Evolutionary conservation across 2,888 invertebrate species (phyloP).

Genomic region (Nematopogon swammerdamellus): DNA sequence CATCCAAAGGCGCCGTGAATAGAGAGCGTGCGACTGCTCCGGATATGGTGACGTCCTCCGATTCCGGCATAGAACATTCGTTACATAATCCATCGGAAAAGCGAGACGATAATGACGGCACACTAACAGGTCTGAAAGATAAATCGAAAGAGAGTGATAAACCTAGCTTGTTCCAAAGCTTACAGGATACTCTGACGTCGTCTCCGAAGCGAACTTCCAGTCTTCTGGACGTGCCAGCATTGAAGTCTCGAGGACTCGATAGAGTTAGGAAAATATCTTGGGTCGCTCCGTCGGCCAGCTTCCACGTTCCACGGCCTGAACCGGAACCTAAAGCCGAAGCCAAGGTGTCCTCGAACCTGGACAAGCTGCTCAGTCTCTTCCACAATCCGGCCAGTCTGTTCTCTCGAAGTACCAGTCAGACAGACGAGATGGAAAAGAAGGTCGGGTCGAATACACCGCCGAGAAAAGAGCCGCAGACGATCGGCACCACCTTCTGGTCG

Average conservation of each 20-base stretch:
- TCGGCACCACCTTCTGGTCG: slow-evolving; percentile 47
- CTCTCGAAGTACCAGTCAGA: slow-evolving; percentile 33
- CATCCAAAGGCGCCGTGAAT: slow-evolving; percentile 21
- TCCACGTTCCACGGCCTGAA: slow-evolving; percentile 34
- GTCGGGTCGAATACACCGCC: slow-evolving; percentile 38
- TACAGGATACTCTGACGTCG: slow-evolving; percentile 29
- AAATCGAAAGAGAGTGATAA: slow-evolving; percentile 17
- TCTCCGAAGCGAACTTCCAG: slow-evolving; percentile 41
- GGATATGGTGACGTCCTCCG: slow-evolving; percentile 43
- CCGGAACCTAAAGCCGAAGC: slow-evolving; percentile 27
- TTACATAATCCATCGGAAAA: slow-evolving; percentile 35
- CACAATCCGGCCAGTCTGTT: slow-evolving; percentile 62
- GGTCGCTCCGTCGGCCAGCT: slow-evolving; percentile 50
- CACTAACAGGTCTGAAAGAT: slow-evolving; percentile 44
- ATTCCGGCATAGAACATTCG: slow-evolving; percentile 48
- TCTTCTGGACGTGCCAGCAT: slow-evolving; percentile 40
- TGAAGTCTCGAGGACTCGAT: slow-evolving; percentile 36
- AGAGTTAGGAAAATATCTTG: slow-evolving; percentile 59
- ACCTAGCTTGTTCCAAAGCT: slow-evolving; percentile 7
- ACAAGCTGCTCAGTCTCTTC: slow-evolving; percentile 63
- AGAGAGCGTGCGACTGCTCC: slow-evolving; percentile 19
- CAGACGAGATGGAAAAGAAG: slow-evolving; percentile 37
- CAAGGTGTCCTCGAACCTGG: slow-evolving; percentile 56
- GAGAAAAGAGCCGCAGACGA: slow-evolving; percentile 34
- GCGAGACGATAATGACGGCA: slow-evolving; percentile 48